phyloP scores from a whole-genome alignment of 2,888 invertebrate genomes.

The Lasioglossum marginatum region DNA sequence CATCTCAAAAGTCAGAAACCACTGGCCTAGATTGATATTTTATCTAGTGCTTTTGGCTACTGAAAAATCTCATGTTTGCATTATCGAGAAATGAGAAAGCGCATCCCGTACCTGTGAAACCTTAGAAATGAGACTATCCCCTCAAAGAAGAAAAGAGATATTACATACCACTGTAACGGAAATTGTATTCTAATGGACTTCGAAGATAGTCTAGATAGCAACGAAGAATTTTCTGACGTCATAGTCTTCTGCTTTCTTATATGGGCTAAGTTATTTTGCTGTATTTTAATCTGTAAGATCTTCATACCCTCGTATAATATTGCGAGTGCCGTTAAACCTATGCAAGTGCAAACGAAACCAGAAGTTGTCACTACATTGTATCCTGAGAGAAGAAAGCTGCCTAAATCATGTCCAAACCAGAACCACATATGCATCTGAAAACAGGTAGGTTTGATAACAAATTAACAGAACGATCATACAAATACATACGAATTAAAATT shows the following conservation, averaged over 20 bases:
- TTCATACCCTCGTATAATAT: conserved; percentile 88
- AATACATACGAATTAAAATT: not conserved
- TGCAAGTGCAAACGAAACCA: conserved; percentile 87
- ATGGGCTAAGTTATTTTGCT: conserved; percentile 81
- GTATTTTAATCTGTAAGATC: conserved; percentile 84
- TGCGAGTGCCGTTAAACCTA: conserved; percentile 87
- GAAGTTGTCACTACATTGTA: conserved; percentile 85
- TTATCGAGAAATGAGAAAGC: too few species aligned
- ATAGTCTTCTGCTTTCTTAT: conserved; percentile 80
- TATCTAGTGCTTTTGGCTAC: too few species aligned
- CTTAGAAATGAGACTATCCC: too few species aligned
- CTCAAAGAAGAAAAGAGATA: not conserved
- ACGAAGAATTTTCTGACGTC: conserved; percentile 84
- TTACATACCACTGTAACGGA: conserved; percentile 73
- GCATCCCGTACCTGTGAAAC: too few species aligned
- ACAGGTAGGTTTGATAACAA: not conserved
- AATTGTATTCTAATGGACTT: conserved; percentile 53
- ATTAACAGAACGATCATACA: not conserved
- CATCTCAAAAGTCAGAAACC: too few species aligned
- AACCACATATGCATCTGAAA: conserved; percentile 88
- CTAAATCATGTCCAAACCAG: conserved; percentile 88
- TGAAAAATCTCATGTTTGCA: too few species aligned
- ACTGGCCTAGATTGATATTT: too few species aligned
- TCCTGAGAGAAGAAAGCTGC: conserved; percentile 88
- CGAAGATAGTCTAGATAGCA: conserved; percentile 80